Conservation (phyloP, 2,797 vertebrate species). For the Saxicola maurus region DNA sequence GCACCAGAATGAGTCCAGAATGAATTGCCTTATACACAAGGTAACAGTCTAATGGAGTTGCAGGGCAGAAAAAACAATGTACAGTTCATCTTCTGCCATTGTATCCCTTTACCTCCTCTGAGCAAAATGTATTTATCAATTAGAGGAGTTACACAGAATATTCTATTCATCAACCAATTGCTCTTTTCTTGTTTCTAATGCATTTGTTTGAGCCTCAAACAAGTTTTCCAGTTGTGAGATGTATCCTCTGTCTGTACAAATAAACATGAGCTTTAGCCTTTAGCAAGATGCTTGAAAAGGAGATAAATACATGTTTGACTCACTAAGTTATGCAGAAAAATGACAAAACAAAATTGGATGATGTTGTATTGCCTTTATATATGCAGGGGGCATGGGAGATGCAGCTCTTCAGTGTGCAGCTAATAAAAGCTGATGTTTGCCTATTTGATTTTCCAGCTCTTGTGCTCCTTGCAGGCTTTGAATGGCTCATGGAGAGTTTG, state of each 20-base stretch:
- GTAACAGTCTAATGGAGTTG: not conserved
- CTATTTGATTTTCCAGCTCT: not conserved
- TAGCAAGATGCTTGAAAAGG: not conserved
- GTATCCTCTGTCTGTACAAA: not conserved
- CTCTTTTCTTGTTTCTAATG: slow-evolving; percentile 8
- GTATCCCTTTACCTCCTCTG: not conserved
- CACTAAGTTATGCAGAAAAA: slow-evolving; percentile 3
- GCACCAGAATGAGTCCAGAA: not conserved
- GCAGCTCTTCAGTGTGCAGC: not conserved
- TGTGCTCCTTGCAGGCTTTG: not conserved
- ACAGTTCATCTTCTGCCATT: not conserved
- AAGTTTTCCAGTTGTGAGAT: not conserved
- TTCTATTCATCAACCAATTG: slow-evolving; percentile 16
- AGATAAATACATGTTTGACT: not conserved
- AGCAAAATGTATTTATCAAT: slow-evolving; percentile 6
- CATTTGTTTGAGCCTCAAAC: slow-evolving; percentile 10
- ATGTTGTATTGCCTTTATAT: not conserved
- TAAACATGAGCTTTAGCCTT: slow-evolving; percentile 31
- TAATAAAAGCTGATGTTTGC: not conserved
- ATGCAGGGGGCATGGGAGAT: not conserved
- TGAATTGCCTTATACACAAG: not conserved
- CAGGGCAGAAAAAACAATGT: not conserved
- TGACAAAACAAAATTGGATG: not conserved
- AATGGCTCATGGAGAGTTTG: not conserved
- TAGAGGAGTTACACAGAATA: not conserved